phyloP scores from a whole-genome alignment of 2,113 vertebrate genomes.

The Lota lota region DNA sequence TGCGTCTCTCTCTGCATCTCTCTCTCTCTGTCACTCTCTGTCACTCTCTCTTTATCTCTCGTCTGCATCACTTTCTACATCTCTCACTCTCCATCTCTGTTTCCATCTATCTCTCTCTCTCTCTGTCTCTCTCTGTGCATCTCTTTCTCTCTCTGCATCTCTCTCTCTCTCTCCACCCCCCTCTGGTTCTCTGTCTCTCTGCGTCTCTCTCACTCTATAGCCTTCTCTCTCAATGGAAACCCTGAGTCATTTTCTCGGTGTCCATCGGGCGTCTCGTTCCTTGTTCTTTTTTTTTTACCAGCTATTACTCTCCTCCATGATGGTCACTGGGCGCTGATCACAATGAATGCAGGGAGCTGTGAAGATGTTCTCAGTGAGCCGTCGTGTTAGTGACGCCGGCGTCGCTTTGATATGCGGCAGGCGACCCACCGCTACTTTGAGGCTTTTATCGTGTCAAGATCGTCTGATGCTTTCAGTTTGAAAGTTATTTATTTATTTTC shows the following conservation, averaged over 20 bases:
- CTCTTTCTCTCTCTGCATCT: too few species aligned
- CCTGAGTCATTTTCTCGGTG: constrained; percentile 67
- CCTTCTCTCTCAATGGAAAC: constrained; percentile 37
- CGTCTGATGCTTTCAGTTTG: neutral
- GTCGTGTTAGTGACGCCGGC: constrained; percentile 46
- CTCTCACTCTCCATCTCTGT: too few species aligned
- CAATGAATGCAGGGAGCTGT: constrained; percentile 61
- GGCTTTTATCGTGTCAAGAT: constrained; percentile 4
- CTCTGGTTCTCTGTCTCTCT: neutral
- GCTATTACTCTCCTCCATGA: constrained; percentile 67
- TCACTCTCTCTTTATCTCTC: too few species aligned
- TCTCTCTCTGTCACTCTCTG: too few species aligned
- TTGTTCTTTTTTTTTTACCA: constrained; percentile 46
- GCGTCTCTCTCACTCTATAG: too few species aligned
- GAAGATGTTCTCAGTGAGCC: constrained; percentile 50
- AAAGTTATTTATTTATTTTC: neutral
- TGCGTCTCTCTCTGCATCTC: too few species aligned
- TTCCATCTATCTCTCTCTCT: too few species aligned
- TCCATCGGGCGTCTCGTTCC: constrained; percentile 42
- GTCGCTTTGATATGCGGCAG: constrained; percentile 17
- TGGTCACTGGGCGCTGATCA: constrained; percentile 68
- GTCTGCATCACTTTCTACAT: too few species aligned
- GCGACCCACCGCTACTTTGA: constrained; percentile 18
- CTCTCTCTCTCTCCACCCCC: too few species aligned
- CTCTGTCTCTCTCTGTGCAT: too few species aligned